Percentiles rank a stretch among this genome's conserved stretches.
phyloP scores from a whole-genome alignment of 2,888 invertebrate genomes.

The Onchidella celtica region DNA sequence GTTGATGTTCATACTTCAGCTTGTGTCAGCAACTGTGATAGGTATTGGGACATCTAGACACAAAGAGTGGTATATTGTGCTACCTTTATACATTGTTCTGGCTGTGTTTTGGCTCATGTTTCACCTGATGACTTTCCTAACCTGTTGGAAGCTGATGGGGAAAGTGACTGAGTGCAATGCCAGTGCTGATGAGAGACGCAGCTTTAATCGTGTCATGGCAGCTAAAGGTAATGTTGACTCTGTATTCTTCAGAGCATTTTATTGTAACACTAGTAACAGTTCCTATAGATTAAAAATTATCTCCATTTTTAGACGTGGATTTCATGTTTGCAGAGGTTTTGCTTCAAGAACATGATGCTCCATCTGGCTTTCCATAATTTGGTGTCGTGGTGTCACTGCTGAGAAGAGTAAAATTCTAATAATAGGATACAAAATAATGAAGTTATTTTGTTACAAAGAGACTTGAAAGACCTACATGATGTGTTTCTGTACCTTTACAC shows the following conservation, averaged over 20 bases:
- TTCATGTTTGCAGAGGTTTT: too few relatives aligned
- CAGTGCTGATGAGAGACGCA: constrained; percentile 51
- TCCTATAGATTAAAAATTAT: too few relatives aligned
- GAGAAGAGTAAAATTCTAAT: too few relatives aligned
- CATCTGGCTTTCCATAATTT: too few relatives aligned
- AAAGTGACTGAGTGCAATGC: constrained; percentile 75
- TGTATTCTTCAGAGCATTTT: neutral
- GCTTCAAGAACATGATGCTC: too few relatives aligned
- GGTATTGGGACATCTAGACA: constrained; percentile 72
- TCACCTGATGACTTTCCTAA: constrained; percentile 74
- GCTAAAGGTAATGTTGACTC: constrained; percentile 59
- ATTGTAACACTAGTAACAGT: neutral
- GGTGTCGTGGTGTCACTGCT: too few relatives aligned
- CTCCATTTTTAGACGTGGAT: too few relatives aligned
- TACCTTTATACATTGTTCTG: constrained; percentile 75
- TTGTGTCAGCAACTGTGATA: constrained; percentile 63
- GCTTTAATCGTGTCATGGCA: constrained; percentile 75
- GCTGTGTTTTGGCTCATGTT: constrained; percentile 75
- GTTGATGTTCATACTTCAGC: constrained; percentile 65
- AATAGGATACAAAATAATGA: too few relatives aligned
- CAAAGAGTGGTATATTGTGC: constrained; percentile 80
- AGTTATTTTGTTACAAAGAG: too few relatives aligned
- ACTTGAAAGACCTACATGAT: too few relatives aligned
- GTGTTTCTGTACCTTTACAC: too few relatives aligned
- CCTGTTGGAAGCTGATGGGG: constrained; percentile 75